phyloP scores from a whole-genome alignment of 2,113 vertebrate species.

The Eudyptes chrysolophus region DNA sequence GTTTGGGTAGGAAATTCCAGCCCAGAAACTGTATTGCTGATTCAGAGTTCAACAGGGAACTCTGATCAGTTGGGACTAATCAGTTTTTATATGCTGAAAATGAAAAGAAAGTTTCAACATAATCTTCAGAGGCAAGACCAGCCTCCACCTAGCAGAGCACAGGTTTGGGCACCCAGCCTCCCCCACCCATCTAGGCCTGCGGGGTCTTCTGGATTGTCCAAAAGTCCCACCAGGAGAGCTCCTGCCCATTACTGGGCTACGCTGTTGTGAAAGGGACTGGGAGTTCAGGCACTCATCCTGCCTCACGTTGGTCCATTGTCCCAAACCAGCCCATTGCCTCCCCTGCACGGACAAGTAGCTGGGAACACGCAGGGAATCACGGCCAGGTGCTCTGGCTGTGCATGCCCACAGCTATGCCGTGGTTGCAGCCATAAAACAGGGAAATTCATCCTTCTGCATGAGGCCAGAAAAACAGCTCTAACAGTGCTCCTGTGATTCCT shows the following conservation, averaged over 20 bases:
- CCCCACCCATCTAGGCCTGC: rapidly evolving
- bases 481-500: not conserved
- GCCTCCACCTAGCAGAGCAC: not conserved
- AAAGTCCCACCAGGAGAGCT: not conserved
- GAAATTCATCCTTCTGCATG: not conserved
- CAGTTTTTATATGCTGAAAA: not conserved
- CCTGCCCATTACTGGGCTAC: rapidly evolving
- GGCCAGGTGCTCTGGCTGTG: not conserved
- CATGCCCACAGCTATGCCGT: rapidly evolving
- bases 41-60: not conserved
- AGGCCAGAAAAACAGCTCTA: not conserved
- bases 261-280: rapidly evolving
- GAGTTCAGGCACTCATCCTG: not conserved
- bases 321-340: not conserved
- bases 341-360: rapidly evolving
- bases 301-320: rapidly evolving
- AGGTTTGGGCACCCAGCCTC: not conserved
- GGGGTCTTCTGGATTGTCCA: not conserved
- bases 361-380: rapidly evolving
- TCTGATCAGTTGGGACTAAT: not conserved
- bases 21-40: not conserved
- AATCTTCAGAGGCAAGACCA: not conserved
- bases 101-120: not conserved
- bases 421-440: not conserved
- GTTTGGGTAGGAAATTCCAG: not conserved